phyloP scores from a whole-genome alignment of 2,113 vertebrate species.

The Choloepus hoffmanni region DNA sequence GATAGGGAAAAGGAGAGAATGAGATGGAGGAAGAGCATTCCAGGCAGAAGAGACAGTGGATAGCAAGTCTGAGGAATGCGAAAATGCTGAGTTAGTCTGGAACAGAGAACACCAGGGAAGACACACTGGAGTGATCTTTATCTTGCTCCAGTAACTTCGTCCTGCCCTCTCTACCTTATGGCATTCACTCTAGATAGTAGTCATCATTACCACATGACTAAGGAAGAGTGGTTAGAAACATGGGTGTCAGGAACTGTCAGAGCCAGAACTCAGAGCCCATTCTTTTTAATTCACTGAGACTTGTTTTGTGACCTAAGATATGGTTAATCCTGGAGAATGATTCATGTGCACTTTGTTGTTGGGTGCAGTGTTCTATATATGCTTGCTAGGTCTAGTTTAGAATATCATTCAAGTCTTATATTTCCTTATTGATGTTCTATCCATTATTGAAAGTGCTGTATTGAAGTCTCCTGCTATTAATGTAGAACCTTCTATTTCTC shows the following conservation, averaged over 20 bases:
- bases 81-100: background rate
- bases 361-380: too few relatives aligned
- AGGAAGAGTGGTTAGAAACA: background rate
- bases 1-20: background rate
- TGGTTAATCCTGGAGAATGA: too few relatives aligned
- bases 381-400: too few relatives aligned
- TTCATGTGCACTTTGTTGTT: too few relatives aligned
- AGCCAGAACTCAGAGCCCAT: background rate
- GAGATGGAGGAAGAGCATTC: background rate
- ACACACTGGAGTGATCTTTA: background rate
- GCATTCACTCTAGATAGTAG: background rate
- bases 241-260: background rate
- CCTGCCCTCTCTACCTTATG: background rate
- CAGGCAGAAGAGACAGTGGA: background rate
- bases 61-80: background rate
- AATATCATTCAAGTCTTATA: too few relatives aligned
- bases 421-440: too few relatives aligned
- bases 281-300: too few relatives aligned
- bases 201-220: background rate
- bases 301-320: too few relatives aligned
- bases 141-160: background rate
- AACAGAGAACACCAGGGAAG: fast-evolving
- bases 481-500: too few relatives aligned
- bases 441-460: too few relatives aligned
- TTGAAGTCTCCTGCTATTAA: too few relatives aligned